Conservation (phyloP, 2,888 invertebrate genomes). For the Epistrophe eligans region DNA sequence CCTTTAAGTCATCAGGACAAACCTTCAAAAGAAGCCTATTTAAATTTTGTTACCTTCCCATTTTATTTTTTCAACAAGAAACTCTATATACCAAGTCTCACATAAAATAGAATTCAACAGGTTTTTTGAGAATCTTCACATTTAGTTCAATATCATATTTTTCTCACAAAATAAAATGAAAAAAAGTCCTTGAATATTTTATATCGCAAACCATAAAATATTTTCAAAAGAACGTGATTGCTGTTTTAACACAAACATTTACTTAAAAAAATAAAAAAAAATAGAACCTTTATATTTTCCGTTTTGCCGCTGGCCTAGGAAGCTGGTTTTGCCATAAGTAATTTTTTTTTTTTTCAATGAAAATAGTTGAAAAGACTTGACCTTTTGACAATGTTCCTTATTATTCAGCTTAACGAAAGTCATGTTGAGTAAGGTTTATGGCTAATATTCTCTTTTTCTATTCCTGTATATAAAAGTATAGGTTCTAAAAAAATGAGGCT, state of each 20-base stretch:
- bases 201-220: not conserved
- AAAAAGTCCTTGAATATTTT: constrained; percentile 2
- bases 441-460: not conserved
- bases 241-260: constrained; percentile 11
- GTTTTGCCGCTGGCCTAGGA: constrained; percentile 10
- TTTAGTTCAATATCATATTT: constrained; percentile 3
- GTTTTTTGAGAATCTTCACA: not conserved
- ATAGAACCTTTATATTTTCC: not conserved
- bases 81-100: not conserved
- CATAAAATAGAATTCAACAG: constrained; percentile 13
- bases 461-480: not conserved
- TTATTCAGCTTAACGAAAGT: not conserved
- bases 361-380: constrained; percentile 26
- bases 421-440: constrained; percentile 28
- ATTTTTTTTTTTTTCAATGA: constrained; percentile 8
- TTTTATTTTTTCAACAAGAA: not conserved
- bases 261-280: not conserved
- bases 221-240: constrained; percentile 21
- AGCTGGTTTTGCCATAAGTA: not conserved
- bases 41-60: not conserved
- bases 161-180: not conserved
- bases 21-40: not conserved
- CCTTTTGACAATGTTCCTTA: constrained; percentile 20
- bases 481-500: constrained; percentile 3
- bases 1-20: too few relatives aligned